phyloP scores from a whole-genome alignment of 2,888 invertebrate species.

The Ectemnius continuus region DNA sequence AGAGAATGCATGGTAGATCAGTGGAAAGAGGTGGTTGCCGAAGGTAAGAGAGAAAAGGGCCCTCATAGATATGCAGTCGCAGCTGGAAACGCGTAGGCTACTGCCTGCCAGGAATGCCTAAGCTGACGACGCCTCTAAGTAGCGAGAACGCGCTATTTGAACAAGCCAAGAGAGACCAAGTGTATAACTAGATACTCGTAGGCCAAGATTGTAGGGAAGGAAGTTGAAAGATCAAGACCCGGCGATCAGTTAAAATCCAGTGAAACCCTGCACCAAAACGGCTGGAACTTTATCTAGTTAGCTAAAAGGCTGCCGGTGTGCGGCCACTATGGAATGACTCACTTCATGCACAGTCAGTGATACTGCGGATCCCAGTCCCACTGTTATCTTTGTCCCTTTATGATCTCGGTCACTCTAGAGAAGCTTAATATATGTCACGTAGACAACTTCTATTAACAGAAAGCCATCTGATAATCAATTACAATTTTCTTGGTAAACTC shows the following conservation, averaged over 20 bases:
- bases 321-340: no score
- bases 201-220: slow-evolving; percentile 5
- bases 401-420: no score
- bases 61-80: slow-evolving; percentile 30
- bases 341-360: no score
- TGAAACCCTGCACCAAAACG: neutral
- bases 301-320: no score
- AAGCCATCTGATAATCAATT: no score
- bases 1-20: slow-evolving; percentile 30
- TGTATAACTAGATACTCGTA: neutral
- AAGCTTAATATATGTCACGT: no score
- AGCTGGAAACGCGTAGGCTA: slow-evolving; percentile 44
- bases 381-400: no score
- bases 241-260: neutral
- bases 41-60: slow-evolving; percentile 38
- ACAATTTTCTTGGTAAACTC: no score
- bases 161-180: no score
- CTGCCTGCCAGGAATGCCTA: slow-evolving; percentile 52
- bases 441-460: no score
- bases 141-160: slow-evolving; percentile 10
- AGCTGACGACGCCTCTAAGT: slow-evolving; percentile 48
- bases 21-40: neutral
- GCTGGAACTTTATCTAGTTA: no score
- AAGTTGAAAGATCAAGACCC: slow-evolving; percentile 2
- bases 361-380: no score